Evolutionary conservation across 2,888 invertebrate genomes (phyloP).

Genomic region (Diplolepis rosae): DNA sequence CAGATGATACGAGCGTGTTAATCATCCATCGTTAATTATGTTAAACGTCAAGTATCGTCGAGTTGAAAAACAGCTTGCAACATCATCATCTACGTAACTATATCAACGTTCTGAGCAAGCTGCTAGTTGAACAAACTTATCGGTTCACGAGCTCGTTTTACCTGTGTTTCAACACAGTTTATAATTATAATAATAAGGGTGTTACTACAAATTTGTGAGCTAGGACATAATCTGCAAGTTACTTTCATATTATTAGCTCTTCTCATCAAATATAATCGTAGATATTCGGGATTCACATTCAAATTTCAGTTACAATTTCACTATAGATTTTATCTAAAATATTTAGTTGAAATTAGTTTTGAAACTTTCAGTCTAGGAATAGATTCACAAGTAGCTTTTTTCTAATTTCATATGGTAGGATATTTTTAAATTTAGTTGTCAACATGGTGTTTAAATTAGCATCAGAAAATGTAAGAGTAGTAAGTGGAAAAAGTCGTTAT

Average conservation of each 20-base stretch:
- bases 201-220: background rate
- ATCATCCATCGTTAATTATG: constrained; percentile 60
- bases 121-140: background rate
- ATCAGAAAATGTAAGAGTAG: background rate
- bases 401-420: too few species aligned
- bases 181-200: background rate
- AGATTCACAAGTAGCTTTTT: too few species aligned
- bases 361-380: too few species aligned
- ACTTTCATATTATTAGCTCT: too few species aligned
- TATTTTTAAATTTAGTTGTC: background rate
- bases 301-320: too few species aligned
- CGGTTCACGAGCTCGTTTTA: background rate
- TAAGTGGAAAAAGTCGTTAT: constrained; percentile 19
- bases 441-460: background rate
- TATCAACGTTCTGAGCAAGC: background rate
- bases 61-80: constrained; percentile 7
- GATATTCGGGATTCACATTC: too few species aligned
- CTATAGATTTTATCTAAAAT: too few species aligned
- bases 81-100: background rate
- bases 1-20: constrained; percentile 43
- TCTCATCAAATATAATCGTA: too few species aligned
- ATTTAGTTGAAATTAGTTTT: too few species aligned
- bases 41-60: constrained; percentile 42
- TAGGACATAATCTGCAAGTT: too few species aligned
- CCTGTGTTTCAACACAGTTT: background rate